Evolutionary conservation across 1,140 invertebrate genomes (phyloP).

Genomic region (Geopemphigus sp.): DNA sequence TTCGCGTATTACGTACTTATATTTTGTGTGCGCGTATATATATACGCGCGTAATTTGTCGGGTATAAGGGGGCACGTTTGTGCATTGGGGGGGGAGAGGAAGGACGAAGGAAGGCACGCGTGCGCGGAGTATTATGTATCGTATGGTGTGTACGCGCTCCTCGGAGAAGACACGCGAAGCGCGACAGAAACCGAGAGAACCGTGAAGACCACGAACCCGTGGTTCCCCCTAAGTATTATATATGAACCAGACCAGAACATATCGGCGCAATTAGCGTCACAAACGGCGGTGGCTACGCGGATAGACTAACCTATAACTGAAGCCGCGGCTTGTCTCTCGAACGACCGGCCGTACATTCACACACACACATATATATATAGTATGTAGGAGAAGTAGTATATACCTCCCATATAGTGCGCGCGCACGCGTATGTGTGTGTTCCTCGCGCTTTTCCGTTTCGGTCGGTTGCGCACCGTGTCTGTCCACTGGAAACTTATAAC

Average conservation of each 20-base stretch:
- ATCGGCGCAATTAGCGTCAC: conserved; percentile 48
- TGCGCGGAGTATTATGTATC: background rate
- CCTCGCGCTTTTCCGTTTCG: conserved; percentile 32
- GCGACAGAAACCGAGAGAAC: conserved; percentile 38
- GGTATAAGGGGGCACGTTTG: background rate
- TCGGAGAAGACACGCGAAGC: conserved; percentile 29
- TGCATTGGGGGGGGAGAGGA: background rate
- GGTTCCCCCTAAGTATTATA: conserved; percentile 25
- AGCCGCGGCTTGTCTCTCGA: too few species aligned
- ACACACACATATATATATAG: too few species aligned
- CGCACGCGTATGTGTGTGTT: background rate
- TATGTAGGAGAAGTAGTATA: too few species aligned
- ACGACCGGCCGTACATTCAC: background rate
- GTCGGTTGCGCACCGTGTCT: conserved; percentile 37
- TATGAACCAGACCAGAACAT: conserved; percentile 46
- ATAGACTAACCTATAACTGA: background rate
- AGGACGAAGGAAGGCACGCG: background rate
- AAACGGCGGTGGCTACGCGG: background rate
- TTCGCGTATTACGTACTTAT: too few species aligned
- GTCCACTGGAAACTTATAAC: conserved; percentile 45
- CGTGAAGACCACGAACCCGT: conserved; percentile 49
- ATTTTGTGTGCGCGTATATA: too few species aligned
- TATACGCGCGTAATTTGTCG: too few species aligned
- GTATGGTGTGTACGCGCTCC: background rate
- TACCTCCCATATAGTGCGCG: background rate